Percentiles rank a stretch among this genome's conserved stretches.
Evolutionary conservation across 2,888 invertebrate species (phyloP).

Genomic region (Lordiphosa andalusiaca): DNA sequence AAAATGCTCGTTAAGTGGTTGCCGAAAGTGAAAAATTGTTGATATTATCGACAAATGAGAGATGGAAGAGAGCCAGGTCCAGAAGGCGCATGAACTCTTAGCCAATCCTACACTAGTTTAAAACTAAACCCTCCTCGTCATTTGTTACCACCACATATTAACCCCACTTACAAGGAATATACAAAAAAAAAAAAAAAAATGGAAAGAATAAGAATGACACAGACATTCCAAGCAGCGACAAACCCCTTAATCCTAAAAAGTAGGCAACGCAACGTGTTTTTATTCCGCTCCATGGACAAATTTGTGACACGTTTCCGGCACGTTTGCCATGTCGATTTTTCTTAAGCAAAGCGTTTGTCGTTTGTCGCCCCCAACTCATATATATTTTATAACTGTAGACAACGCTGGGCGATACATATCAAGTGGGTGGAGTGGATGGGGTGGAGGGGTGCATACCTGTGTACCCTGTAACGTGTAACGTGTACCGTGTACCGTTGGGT

Average conservation of each 20-base stretch:
- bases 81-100: too few species aligned
- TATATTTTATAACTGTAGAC: conserved; percentile 64
- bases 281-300: conserved; percentile 45
- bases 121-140: too few species aligned
- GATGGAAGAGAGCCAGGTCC: too few species aligned
- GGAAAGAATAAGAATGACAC: too few species aligned
- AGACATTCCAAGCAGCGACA: too few species aligned
- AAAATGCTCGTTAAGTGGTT: too few species aligned
- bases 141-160: too few species aligned
- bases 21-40: too few species aligned
- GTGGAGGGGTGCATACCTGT: conserved; percentile 51
- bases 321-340: conserved; percentile 70
- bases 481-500: conserved; percentile 23
- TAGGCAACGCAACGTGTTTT: conserved; percentile 39
- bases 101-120: too few species aligned
- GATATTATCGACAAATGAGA: too few species aligned
- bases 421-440: conserved; percentile 19
- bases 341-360: conserved; percentile 63
- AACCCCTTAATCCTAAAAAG: conserved; percentile 42
- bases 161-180: too few species aligned
- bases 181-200: too few species aligned
- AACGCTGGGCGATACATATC: conserved; percentile 43
- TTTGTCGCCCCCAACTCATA: conserved; percentile 43
- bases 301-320: conserved; percentile 71
- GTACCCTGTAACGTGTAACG: conserved; percentile 13